Conservation (phyloP, 2,888 invertebrate genomes). For the Melanostoma scalare region DNA sequence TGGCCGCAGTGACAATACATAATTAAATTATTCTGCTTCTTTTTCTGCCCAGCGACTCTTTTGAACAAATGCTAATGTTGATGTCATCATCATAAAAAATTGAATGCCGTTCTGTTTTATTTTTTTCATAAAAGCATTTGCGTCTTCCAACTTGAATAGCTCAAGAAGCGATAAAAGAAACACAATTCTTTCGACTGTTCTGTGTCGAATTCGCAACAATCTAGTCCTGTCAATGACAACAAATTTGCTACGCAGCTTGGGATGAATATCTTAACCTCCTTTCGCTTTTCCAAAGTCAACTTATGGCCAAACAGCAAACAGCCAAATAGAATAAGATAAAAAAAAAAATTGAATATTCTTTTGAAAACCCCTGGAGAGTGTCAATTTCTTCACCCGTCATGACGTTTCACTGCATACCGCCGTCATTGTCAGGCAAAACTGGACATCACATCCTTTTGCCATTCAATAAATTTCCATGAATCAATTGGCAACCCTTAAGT, state of each 20-base stretch:
- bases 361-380: not conserved
- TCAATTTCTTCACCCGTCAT: slow-evolving; percentile 18
- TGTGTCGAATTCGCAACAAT: not conserved
- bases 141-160: too few relatives aligned
- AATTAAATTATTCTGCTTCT: too few relatives aligned
- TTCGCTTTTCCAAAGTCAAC: slow-evolving; percentile 17
- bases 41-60: too few relatives aligned
- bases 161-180: not conserved
- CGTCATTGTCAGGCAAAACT: slow-evolving; percentile 7
- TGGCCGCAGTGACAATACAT: too few relatives aligned
- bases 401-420: not conserved
- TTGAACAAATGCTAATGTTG: too few relatives aligned
- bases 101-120: too few relatives aligned
- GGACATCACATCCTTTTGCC: slow-evolving; percentile 13
- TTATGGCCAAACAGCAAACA: not conserved
- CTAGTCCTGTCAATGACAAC: slow-evolving; percentile 28
- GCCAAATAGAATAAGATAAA: too few relatives aligned
- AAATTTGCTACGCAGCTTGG: slow-evolving; percentile 42
- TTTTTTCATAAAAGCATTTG: too few relatives aligned
- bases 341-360: slow-evolving; percentile 4
- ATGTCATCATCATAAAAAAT: too few relatives aligned
- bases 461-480: slow-evolving; percentile 54
- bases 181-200: slow-evolving; percentile 10
- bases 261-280: slow-evolving; percentile 30
- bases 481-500: slow-evolving; percentile 65